A percentile compares a stretch with the other conserved stretches of the same genome.
phyloP scores from a whole-genome alignment of 2,888 invertebrate genomes.

The Drosophila monieri region DNA sequence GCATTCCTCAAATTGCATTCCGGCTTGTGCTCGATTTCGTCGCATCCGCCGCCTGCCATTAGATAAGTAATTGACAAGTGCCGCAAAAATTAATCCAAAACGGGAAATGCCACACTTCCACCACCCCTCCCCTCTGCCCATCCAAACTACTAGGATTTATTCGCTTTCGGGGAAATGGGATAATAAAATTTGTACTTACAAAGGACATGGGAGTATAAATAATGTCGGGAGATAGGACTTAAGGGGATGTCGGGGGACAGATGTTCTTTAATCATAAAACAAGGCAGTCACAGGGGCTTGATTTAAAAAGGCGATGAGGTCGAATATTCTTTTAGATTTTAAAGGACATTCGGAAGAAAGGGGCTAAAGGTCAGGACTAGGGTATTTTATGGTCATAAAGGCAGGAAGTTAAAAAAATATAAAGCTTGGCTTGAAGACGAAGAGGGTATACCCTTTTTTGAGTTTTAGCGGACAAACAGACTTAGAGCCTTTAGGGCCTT shows the following conservation, averaged over 20 bases:
- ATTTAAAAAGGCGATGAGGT: background rate
- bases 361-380: background rate
- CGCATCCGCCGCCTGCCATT: conserved; percentile 27
- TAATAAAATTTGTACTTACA: conserved; percentile 8
- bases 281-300: background rate
- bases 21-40: conserved; percentile 9
- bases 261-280: background rate
- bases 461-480: no score
- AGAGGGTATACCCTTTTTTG: no score
- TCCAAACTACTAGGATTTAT: background rate
- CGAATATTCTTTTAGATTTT: background rate
- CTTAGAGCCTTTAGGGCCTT: no score
- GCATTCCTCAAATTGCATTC: conserved; percentile 22
- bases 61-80: conserved; percentile 61
- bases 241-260: background rate
- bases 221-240: background rate
- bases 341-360: background rate
- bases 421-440: no score
- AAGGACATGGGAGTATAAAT: conserved; percentile 4
- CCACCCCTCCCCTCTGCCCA: background rate
- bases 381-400: background rate
- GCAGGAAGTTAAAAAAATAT: background rate
- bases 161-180: background rate
- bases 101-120: background rate
- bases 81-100: conserved; percentile 8